Percentiles rank a stretch among this genome's conserved stretches.
Conservation (phyloP, 1,140 invertebrate genomes). For the Protaetia brevitarsis region DNA sequence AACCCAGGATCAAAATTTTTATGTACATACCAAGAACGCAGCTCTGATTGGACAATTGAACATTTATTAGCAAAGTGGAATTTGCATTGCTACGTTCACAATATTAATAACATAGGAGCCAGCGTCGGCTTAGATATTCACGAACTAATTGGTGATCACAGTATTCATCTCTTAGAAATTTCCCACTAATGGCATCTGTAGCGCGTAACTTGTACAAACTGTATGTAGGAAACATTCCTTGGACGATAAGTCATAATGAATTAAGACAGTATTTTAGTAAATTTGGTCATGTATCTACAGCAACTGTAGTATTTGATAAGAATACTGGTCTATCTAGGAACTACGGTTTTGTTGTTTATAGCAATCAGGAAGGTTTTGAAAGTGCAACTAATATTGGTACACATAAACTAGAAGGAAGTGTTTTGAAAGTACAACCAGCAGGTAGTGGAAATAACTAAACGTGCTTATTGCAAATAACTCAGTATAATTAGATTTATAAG, state of each 20-base stretch:
- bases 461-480: slow-evolving; percentile 50
- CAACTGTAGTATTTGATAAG: slow-evolving; percentile 66
- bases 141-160: slow-evolving; percentile 80
- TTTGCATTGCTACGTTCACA: slow-evolving; percentile 70
- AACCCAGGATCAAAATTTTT: slow-evolving; percentile 80
- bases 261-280: slow-evolving; percentile 73
- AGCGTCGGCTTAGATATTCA: slow-evolving; percentile 72
- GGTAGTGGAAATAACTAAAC: slow-evolving; percentile 7
- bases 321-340: slow-evolving; percentile 69
- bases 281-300: slow-evolving; percentile 65
- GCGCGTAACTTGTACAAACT: slow-evolving; percentile 58
- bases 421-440: slow-evolving; percentile 57
- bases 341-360: slow-evolving; percentile 68
- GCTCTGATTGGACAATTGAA: slow-evolving; percentile 89
- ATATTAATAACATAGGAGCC: slow-evolving; percentile 70
- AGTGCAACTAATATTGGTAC: slow-evolving; percentile 43
- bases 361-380: slow-evolving; percentile 56
- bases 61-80: slow-evolving; percentile 88
- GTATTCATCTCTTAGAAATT: slow-evolving; percentile 83
- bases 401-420: slow-evolving; percentile 67
- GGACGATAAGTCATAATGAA: slow-evolving; percentile 70
- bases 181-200: slow-evolving; percentile 45
- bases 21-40: slow-evolving; percentile 87
- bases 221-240: slow-evolving; percentile 72
- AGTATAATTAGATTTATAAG: slow-evolving; percentile 37